Conservation (phyloP, 2,113 vertebrate species). For the Lucifuga dentata region DNA sequence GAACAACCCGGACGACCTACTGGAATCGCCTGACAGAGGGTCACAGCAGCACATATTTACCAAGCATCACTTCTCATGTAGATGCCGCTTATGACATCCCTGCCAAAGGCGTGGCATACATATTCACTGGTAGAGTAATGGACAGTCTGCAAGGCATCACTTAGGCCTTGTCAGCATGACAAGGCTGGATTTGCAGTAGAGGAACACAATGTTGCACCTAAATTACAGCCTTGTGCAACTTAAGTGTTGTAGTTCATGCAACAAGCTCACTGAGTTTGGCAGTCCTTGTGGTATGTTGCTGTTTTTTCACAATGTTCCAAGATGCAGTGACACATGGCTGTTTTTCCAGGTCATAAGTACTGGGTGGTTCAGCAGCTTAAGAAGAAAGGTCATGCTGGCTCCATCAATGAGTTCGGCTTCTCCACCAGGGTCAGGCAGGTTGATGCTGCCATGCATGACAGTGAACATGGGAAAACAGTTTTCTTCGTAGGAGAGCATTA, state of each 20-base stretch:
- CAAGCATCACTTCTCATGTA: slow-evolving; percentile 58
- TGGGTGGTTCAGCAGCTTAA: slow-evolving; percentile 75
- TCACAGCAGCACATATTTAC: slow-evolving; percentile 61
- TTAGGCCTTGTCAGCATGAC: slow-evolving; percentile 64
- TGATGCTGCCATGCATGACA: slow-evolving; percentile 73
- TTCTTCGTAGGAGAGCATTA: slow-evolving; percentile 76
- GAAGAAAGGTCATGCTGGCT: slow-evolving; percentile 60
- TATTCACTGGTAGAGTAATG: slow-evolving; percentile 77
- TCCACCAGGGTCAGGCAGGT: slow-evolving; percentile 64
- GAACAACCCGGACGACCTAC: slow-evolving; percentile 52
- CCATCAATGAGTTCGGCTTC: slow-evolving; percentile 76
- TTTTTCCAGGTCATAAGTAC: slow-evolving; percentile 79
- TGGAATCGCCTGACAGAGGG: slow-evolving; percentile 68
- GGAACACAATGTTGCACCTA: slow-evolving; percentile 25
- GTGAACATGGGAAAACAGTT: slow-evolving; percentile 67
- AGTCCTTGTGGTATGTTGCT: slow-evolving; percentile 48
- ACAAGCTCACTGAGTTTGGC: slow-evolving; percentile 50
- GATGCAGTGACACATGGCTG: slow-evolving; percentile 47
- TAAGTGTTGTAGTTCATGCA: slow-evolving; percentile 59
- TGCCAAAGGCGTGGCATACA: slow-evolving; percentile 64
- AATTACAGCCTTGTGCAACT: slow-evolving; percentile 67
- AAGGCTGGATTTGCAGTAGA: slow-evolving; percentile 54
- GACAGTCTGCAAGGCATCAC: slow-evolving; percentile 48
- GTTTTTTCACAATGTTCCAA: slow-evolving; percentile 52
- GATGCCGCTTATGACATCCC: slow-evolving; percentile 77